Percentiles rank a stretch among this genome's conserved stretches.
Evolutionary conservation across 2,888 invertebrate species (phyloP).

Genomic region (Mimachlamys varia): DNA sequence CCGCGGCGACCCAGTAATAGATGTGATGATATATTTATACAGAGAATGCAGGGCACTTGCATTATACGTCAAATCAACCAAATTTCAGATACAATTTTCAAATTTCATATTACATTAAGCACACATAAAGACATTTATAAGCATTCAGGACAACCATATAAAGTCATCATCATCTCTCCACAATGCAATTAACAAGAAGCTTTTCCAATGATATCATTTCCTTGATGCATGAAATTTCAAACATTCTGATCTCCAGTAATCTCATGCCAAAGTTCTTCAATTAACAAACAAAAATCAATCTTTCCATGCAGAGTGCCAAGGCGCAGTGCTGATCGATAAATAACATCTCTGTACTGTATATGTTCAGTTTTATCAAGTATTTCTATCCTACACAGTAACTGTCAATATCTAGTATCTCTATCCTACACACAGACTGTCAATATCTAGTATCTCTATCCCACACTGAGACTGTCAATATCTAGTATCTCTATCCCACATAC

Average conservation of each 20-base stretch:
- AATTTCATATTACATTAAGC: neutral
- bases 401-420: neutral
- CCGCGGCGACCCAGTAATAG: no score
- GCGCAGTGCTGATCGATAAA: neutral
- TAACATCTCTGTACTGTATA: neutral
- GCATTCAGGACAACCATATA: neutral
- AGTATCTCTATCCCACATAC: no score
- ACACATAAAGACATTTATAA: neutral
- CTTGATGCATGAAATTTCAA: slow-evolving; percentile 7
- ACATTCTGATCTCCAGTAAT: neutral
- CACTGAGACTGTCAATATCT: neutral
- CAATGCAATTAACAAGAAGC: neutral
- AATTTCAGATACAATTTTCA: neutral
- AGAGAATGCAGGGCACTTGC: no score
- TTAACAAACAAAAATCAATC: slow-evolving; percentile 26
- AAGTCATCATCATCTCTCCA: neutral
- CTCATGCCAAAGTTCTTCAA: slow-evolving; percentile 26
- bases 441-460: neutral
- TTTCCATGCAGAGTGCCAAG: neutral
- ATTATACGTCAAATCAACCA: neutral
- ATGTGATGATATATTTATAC: no score
- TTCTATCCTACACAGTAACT: neutral
- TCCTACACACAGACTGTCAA: neutral
- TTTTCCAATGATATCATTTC: neutral
- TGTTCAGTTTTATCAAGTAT: neutral